Percentiles rank a stretch among this genome's conserved stretches.
phyloP scores from a whole-genome alignment of 1,140 invertebrate genomes.

The Cotesia vestalis region DNA sequence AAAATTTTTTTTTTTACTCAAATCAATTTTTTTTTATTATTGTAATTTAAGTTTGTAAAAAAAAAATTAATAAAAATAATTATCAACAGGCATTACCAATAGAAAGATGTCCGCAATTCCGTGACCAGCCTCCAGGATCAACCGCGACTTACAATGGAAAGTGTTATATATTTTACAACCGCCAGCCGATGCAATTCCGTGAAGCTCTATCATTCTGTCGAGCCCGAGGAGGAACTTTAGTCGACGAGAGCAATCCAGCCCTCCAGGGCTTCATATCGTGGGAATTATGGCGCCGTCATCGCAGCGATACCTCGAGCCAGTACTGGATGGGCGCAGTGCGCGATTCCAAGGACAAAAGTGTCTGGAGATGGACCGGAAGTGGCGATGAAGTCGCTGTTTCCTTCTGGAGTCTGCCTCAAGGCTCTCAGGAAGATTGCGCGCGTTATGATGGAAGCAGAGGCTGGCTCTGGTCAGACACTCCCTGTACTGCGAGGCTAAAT shows the following conservation, averaged over 20 bases:
- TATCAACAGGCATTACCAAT: constrained; percentile 81
- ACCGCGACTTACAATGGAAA: constrained; percentile 95
- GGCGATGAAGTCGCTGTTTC: constrained; percentile 89
- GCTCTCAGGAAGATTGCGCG: constrained; percentile 82
- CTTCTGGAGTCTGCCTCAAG: constrained; percentile 90
- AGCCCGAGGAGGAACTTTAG: constrained; percentile 79
- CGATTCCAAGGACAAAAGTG: constrained; percentile 78
- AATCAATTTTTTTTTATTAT: not conserved
- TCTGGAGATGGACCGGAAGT: constrained; percentile 88
- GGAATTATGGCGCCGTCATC: constrained; percentile 91
- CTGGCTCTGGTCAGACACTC: constrained; percentile 94
- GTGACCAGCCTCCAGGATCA: constrained; percentile 90
- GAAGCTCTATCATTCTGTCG: constrained; percentile 85
- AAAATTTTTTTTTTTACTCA: not conserved
- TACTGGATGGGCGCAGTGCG: constrained; percentile 94
- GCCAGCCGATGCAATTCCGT: constrained; percentile 83
- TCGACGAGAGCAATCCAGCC: constrained; percentile 93
- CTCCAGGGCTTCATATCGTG: constrained; percentile 93
- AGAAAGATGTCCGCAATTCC: constrained; percentile 90
- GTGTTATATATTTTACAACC: constrained; percentile 95
- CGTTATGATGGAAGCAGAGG: constrained; percentile 91
- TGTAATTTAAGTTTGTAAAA: too few relatives aligned
- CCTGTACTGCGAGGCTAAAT: constrained; percentile 85
- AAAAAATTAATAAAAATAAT: not conserved
- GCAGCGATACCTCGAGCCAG: constrained; percentile 88